A percentile compares a stretch with the other conserved stretches of the same genome.
Conservation (phyloP, 2,797 vertebrate genomes). For the Lagocephalus sceleratus region DNA sequence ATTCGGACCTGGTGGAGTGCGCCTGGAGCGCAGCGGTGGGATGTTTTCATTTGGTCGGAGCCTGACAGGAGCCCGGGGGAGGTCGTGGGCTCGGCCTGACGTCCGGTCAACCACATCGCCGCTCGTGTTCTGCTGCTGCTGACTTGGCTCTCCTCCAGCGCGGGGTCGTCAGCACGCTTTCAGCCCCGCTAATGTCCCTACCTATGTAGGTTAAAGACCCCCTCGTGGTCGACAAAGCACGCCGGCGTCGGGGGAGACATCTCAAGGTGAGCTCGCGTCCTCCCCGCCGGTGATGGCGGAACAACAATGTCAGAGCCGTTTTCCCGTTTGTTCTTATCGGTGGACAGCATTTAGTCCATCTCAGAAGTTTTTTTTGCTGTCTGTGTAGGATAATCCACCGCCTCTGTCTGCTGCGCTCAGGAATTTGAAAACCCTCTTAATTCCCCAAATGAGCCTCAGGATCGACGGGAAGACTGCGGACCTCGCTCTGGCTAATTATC, state of each 20-base stretch:
- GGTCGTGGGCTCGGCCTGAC: slow-evolving; percentile 22
- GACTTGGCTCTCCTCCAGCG: slow-evolving; percentile 69
- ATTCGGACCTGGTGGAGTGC: not conserved
- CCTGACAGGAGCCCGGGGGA: slow-evolving; percentile 52
- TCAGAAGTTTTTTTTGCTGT: too few species aligned
- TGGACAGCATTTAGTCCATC: too few species aligned
- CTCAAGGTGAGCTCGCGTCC: slow-evolving; percentile 64
- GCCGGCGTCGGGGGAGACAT: slow-evolving; percentile 61
- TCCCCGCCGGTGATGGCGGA: slow-evolving; percentile 31
- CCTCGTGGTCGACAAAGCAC: slow-evolving; percentile 65
- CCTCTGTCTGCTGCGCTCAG: slow-evolving; percentile 49
- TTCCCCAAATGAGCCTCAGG: slow-evolving; percentile 64
- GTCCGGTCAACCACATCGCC: slow-evolving; percentile 58
- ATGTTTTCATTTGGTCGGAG: slow-evolving; percentile 51
- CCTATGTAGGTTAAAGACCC: slow-evolving; percentile 79
- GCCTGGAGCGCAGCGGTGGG: slow-evolving; percentile 36
- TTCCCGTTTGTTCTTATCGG: not conserved
- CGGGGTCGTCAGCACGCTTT: slow-evolving; percentile 50
- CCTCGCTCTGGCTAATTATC: slow-evolving; percentile 69
- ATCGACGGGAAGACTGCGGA: slow-evolving; percentile 58
- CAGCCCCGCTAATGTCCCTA: slow-evolving; percentile 73
- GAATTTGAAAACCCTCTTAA: slow-evolving; percentile 60
- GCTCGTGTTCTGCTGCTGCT: slow-evolving; percentile 59
- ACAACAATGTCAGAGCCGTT: slow-evolving; percentile 43
- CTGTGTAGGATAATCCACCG: too few species aligned